These are phyloP conservation scores for Anagyrus pseudococci DNA, from an alignment of 2,888 invertebrate genomes.

Conservation along the genomic window DNA sequence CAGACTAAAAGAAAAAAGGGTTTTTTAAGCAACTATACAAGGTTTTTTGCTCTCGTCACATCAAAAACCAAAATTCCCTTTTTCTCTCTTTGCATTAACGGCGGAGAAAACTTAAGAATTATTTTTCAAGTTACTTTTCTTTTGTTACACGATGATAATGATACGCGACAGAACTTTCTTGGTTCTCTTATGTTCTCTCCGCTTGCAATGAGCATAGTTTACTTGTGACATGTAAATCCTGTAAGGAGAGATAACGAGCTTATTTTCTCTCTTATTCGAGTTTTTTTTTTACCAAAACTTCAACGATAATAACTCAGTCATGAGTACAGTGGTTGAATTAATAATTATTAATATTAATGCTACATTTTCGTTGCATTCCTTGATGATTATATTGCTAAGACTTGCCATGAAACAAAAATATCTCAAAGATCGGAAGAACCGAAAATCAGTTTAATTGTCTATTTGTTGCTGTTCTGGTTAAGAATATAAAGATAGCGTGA, in stretches of 20 bases:
- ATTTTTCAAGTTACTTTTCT: too few species aligned
- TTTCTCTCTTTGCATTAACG: slow-evolving; percentile 26
- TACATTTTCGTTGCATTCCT: slow-evolving; percentile 3
- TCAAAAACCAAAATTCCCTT: slow-evolving; percentile 36
- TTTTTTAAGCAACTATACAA: slow-evolving; percentile 37
- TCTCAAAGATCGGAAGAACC: slow-evolving; percentile 31
- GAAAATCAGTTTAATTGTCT: slow-evolving; percentile 26
- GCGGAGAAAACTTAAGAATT: too few species aligned
- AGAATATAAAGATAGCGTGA: too few species aligned
- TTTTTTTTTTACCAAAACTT: neutral
- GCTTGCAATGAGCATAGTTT: slow-evolving; percentile 17
- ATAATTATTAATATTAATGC: neutral
- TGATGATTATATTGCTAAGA: slow-evolving; percentile 3
- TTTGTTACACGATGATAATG: too few species aligned
- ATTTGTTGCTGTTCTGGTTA: too few species aligned
- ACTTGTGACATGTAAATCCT: slow-evolving; percentile 14
- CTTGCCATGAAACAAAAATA: neutral
- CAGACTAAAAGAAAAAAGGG: slow-evolving; percentile 28
- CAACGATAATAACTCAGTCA: slow-evolving; percentile 14
- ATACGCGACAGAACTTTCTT: too few species aligned
- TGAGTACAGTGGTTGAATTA: slow-evolving; percentile 14
- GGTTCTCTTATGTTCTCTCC: slow-evolving; percentile 24
- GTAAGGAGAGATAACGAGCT: slow-evolving; percentile 15
- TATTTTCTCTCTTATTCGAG: slow-evolving; percentile 19
- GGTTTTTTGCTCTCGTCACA: slow-evolving; percentile 35